Evolutionary conservation across 2,113 vertebrate genomes (phyloP).

Genomic region (Abramis brama): DNA sequence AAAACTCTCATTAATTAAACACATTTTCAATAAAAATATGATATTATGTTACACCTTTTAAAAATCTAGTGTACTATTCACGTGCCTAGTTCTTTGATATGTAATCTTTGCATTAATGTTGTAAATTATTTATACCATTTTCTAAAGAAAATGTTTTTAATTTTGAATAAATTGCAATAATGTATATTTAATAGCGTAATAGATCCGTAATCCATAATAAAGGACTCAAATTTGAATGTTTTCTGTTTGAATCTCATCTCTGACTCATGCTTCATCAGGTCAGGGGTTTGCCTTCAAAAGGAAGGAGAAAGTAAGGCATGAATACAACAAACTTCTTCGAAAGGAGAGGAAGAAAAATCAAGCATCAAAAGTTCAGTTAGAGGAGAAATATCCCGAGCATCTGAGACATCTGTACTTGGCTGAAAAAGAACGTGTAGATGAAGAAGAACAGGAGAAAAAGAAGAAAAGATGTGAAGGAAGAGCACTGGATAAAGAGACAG

Average conservation of each 20-base stretch:
- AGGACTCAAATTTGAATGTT: not conserved
- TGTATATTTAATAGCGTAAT: not conserved
- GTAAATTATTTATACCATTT: not conserved
- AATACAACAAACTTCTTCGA: constrained; percentile 85
- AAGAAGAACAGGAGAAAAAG: constrained; percentile 71
- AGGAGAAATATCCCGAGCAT: constrained; percentile 89
- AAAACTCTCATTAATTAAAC: not conserved
- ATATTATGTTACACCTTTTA: not conserved
- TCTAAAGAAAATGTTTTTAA: not conserved
- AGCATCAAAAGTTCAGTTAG: constrained; percentile 66
- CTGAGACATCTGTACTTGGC: constrained; percentile 92
- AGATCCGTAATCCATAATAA: not conserved
- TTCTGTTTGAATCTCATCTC: not conserved
- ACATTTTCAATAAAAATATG: not conserved
- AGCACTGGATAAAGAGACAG: constrained; percentile 52
- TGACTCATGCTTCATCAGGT: constrained; percentile 68
- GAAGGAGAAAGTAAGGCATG: constrained; percentile 83
- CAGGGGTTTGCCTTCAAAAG: constrained; percentile 90
- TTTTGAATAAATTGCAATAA: not conserved
- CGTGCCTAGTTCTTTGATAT: not conserved
- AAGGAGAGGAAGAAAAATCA: constrained; percentile 71
- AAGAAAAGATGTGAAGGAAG: constrained; percentile 63
- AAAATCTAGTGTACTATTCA: not conserved
- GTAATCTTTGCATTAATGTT: not conserved
- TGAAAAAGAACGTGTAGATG: constrained; percentile 82